Evolutionary conservation across 2,113 vertebrate species (phyloP), one percentile per base, ranked within the genome.

Genomic region (Muntiacus muntjak): DNA sequence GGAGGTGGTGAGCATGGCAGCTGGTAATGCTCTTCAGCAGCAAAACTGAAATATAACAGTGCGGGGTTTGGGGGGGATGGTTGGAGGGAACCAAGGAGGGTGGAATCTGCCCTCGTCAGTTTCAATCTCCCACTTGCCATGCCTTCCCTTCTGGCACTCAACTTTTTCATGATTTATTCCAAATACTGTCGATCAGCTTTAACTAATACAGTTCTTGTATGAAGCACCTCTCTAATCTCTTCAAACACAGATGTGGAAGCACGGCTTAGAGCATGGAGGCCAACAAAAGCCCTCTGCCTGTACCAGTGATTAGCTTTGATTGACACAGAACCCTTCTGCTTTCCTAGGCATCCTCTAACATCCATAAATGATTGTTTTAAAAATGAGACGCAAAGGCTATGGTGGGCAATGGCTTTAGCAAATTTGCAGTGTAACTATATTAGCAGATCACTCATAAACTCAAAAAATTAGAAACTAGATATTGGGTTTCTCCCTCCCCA

Each of bases 291-390:
- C 98, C 98, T 99, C 98, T 98, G 98, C 98, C 98, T 99, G 98
- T 99, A 98, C 98, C 98, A 98, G 98, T 99, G 99, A 99, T 99
- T 99, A 99, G 98, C 98, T 99, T 99, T 99, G 99, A 99, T 99
- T 99, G 99, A 99, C 99, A 99, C 79, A 97, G 98, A 98, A 98
- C 98, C 98, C 98, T 98, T 98, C 98, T 98, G 98, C 98, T 98
- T 98, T 98, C 97, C 97, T 94, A 98, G 98, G 98, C 98, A 97
- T 98, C 98, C 97, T 98, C 98, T 98, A 97, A 98, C 98, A 99
- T 98, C 97, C 98, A 98, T 95, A 98, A 98, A 98, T 98, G 98
- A 99, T 98, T 99, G 98, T 98, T 98, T 98, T 98, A 98, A 98
- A 74, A 98, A 98, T 98, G 98, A 99, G 98, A 98, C 94, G 28